Percentiles rank a stretch among this genome's conserved stretches.
Conservation (phyloP, 2,113 vertebrate genomes). For the Acrocephalus arundinaceus region DNA sequence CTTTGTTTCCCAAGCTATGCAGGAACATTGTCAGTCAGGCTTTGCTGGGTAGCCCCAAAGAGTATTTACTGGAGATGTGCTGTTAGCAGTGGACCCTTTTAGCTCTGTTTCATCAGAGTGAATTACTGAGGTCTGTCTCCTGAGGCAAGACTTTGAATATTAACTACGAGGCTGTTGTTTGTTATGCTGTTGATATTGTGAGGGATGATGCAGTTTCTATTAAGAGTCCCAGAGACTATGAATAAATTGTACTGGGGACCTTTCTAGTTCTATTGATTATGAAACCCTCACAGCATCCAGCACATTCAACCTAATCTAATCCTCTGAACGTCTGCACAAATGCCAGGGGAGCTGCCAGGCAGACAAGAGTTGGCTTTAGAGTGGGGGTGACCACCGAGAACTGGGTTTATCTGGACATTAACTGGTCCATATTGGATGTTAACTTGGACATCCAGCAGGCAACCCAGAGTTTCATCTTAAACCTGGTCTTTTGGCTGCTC, state of each 20-base stretch:
- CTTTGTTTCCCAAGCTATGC: not conserved
- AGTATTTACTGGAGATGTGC: not conserved
- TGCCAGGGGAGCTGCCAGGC: not conserved
- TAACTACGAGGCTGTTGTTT: not conserved
- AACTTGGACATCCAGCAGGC: not conserved
- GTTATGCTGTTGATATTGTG: not conserved
- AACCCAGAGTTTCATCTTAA: not conserved
- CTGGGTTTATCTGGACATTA: not conserved
- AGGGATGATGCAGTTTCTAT: not conserved
- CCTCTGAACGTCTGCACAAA: not conserved
- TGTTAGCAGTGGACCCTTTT: not conserved
- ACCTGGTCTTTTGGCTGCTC: not conserved
- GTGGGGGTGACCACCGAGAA: not conserved
- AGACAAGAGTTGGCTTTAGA: not conserved
- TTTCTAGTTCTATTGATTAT: not conserved
- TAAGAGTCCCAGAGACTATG: not conserved
- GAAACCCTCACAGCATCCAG: not conserved
- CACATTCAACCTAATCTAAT: not conserved
- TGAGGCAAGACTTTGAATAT: not conserved
- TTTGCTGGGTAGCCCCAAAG: not conserved
- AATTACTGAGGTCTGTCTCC: not conserved
- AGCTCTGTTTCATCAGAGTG: not conserved
- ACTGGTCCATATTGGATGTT: not conserved
- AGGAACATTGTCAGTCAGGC: not conserved
- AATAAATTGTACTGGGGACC: not conserved